phyloP scores from a whole-genome alignment of 2,113 vertebrate genomes.

The Alethe castanea region DNA sequence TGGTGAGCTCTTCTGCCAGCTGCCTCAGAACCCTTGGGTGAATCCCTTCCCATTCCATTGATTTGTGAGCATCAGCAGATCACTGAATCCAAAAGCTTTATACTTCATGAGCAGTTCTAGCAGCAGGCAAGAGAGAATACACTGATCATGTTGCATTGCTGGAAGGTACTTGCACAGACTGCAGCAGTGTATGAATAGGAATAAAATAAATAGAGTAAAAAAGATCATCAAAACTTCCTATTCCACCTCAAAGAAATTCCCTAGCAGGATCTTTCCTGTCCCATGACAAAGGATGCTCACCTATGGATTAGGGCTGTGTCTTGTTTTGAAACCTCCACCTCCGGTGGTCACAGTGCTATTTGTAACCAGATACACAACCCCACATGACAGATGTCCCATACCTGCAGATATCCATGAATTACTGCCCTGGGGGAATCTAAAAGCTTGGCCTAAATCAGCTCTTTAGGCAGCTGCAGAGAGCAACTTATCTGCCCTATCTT shows the following conservation, averaged over 20 bases:
- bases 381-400: neutral
- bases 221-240: neutral
- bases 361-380: neutral
- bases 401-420: neutral
- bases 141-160: neutral
- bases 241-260: neutral
- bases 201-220: neutral
- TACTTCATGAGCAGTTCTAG: neutral
- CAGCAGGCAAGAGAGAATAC: neutral
- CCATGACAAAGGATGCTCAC: neutral
- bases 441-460: neutral
- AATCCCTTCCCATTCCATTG: accelerated
- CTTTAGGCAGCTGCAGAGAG: neutral
- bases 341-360: neutral
- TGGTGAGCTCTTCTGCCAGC: neutral
- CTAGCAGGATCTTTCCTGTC: neutral
- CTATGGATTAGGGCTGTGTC: neutral
- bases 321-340: neutral
- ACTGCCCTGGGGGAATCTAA: neutral
- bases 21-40: neutral
- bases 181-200: neutral
- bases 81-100: neutral
- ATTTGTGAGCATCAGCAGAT: neutral
- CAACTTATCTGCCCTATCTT: neutral
- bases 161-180: neutral